Evolutionary conservation across 1,140 invertebrate genomes (phyloP), one percentile per base, ranked within the genome.

Genomic region (Melipona quadrifasciata): DNA sequence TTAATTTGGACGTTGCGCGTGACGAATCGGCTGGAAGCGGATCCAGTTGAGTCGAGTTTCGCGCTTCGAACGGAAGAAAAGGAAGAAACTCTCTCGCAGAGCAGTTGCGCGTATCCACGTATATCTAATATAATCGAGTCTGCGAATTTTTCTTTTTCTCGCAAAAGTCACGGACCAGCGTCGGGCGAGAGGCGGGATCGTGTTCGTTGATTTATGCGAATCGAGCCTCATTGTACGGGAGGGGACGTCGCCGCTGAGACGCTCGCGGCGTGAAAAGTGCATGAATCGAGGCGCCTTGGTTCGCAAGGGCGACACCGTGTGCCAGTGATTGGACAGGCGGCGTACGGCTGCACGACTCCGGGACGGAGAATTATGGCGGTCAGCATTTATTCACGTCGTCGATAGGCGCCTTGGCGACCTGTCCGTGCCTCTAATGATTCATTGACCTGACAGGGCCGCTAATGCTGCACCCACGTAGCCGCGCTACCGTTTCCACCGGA

Each of bases 381-480:
- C 79, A 51, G 70, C 82, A 87, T 91, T 91, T 91, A 91, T 91
- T 90, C 88, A 85, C 89, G 88, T 87, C 84, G 81, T 88, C 90
- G 90, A 91, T 91, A 86, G 88, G 90, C 88, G 87, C 89, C 86
- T 87, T 70, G 80, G 81, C 82, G 86, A 90, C 87, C 84, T 90
- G 82, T 87, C 86, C 80, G 82, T 90, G 82, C 75, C 76, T 85
- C 84, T 91, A 90, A 91, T 91, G 90, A 91, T 90, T 91, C 90
- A 90, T 90, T 90, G 90, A 90, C 87, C 89, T 86, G 87, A 85
- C 87, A 87, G 82, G 64, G 21, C 77, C 81, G 78, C 86, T 87
- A 90, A 86, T 86, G 89, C 88, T 89, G 90, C 90, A 90, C 89
- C 88, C 86, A 90, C 87, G 89, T 87, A 72, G 78, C 57, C 82